Evolutionary conservation across 2,113 vertebrate species (phyloP).

Genomic region (Capra hircus): DNA sequence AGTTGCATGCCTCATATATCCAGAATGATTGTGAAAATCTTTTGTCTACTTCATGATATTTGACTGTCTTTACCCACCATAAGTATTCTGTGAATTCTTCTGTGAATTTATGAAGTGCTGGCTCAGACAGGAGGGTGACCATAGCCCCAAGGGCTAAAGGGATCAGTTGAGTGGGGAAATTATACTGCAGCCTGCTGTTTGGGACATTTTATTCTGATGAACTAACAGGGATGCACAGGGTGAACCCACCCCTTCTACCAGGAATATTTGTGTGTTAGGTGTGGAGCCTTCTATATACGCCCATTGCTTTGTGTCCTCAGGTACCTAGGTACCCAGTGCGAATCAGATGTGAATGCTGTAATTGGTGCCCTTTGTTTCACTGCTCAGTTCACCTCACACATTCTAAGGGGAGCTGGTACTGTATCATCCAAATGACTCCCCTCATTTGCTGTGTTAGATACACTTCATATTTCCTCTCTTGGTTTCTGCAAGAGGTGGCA

Average conservation of each 20-base stretch:
- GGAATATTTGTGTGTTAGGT: background rate
- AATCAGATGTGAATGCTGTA: background rate
- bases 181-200: background rate
- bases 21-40: background rate
- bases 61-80: background rate
- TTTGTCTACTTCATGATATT: background rate
- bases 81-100: background rate
- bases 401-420: background rate
- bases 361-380: background rate
- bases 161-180: background rate
- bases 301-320: background rate
- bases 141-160: too few relatives aligned
- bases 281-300: background rate
- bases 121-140: background rate
- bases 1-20: background rate
- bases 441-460: background rate
- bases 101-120: background rate
- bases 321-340: background rate
- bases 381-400: background rate
- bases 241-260: accelerated
- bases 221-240: background rate
- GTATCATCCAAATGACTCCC: background rate
- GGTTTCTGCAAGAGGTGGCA: background rate
- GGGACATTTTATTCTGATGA: background rate
- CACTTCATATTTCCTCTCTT: background rate